Conservation (phyloP, 2,797 vertebrate species). For the Clarias laeviceps region DNA sequence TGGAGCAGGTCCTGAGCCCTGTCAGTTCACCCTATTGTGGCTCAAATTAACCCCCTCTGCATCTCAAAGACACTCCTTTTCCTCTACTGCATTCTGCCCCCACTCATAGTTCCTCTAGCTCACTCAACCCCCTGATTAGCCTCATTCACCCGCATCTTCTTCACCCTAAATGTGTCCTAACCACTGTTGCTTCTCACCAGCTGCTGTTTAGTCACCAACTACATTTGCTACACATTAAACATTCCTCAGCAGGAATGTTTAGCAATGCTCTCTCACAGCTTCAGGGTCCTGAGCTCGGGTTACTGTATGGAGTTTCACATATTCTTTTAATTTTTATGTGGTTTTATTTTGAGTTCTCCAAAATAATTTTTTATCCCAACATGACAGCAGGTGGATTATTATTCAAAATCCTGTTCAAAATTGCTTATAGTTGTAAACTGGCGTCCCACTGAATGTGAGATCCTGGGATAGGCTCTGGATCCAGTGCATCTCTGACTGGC, state of each 20-base stretch:
- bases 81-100: slow-evolving; percentile 47
- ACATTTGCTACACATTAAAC: slow-evolving; percentile 14
- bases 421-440: neutral
- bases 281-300: slow-evolving; percentile 1
- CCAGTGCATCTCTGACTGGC: neutral
- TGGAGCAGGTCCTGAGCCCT: slow-evolving; percentile 50
- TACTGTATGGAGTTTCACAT: neutral
- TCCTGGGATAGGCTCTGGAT: neutral
- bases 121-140: slow-evolving; percentile 45
- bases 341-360: neutral
- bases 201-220: slow-evolving; percentile 30
- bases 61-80: slow-evolving; percentile 55
- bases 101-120: slow-evolving; percentile 38
- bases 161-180: slow-evolving; percentile 35
- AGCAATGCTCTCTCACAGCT: neutral
- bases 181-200: slow-evolving; percentile 34
- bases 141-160: slow-evolving; percentile 34
- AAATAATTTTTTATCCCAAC: neutral
- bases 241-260: slow-evolving; percentile 21
- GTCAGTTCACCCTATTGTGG: slow-evolving; percentile 50
- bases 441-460: neutral
- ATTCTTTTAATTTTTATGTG: slow-evolving; percentile 2
- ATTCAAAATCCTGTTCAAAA: neutral
- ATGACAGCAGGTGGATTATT: neutral
- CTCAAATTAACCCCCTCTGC: slow-evolving; percentile 58